Percentiles rank a stretch among this genome's conserved stretches.
Evolutionary conservation across 2,888 invertebrate genomes (phyloP).

Genomic region (Drosophila ezoana): DNA sequence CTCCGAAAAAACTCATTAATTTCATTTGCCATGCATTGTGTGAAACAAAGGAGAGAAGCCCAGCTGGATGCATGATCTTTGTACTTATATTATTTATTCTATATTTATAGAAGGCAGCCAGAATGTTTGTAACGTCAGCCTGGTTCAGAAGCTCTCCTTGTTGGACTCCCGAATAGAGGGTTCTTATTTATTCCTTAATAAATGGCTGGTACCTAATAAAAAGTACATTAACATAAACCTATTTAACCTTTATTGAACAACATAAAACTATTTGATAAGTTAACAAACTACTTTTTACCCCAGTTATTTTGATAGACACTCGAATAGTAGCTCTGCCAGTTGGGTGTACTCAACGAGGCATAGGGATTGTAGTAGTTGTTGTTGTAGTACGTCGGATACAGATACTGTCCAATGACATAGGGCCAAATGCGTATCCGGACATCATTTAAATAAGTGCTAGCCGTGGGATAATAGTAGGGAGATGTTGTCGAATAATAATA

Average conservation of each 20-base stretch:
- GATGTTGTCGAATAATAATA: slow-evolving; percentile 56
- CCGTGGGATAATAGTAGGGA: slow-evolving; percentile 52
- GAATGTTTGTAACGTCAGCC: too few species aligned
- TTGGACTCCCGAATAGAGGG: too few species aligned
- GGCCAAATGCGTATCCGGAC: slow-evolving; percentile 71
- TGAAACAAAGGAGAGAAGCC: too few species aligned
- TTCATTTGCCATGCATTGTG: too few species aligned
- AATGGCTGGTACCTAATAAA: too few species aligned
- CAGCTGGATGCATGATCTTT: too few species aligned
- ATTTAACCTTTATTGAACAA: slow-evolving; percentile 2
- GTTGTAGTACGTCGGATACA: slow-evolving; percentile 70
- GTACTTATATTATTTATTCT: too few species aligned
- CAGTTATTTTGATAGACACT: slow-evolving; percentile 53
- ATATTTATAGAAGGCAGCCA: too few species aligned
- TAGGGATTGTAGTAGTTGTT: slow-evolving; percentile 65
- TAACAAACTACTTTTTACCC: slow-evolving; percentile 60
- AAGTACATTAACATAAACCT: too few species aligned
- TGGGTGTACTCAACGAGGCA: slow-evolving; percentile 51
- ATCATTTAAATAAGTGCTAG: slow-evolving; percentile 39
- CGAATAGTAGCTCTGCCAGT: slow-evolving; percentile 66
- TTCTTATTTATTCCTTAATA: too few species aligned
- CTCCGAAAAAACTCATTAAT: too few species aligned
- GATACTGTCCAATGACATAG: slow-evolving; percentile 74
- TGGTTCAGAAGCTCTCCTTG: too few species aligned
- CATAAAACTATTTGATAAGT: background rate